Base-by-base conservation (phyloP, 2,888 invertebrate genomes). In the Trichopoda pennipes region DNA sequence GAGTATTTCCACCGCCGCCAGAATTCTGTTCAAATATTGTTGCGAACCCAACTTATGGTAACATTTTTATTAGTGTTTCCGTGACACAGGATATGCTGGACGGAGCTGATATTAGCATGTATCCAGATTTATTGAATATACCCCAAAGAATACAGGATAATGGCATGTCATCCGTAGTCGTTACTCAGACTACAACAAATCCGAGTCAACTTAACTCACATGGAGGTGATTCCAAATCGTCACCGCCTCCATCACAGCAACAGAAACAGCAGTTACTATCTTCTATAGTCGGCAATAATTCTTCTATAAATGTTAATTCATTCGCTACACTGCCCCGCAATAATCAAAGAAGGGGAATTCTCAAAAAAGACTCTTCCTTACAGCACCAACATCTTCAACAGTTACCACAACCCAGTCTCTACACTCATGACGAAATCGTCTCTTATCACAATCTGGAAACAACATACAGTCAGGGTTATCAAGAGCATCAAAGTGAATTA, bases 21-120 rank as follows among this genome's bases (percentile, higher is more conserved):
- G 94, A 94, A 88, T 94, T 94, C 87, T 93, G 91, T 85, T 91
- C 91, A 32, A 91, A 91, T 81, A 90, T 91, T 61, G 90, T 91
- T 51, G 86, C 89, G 61, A 91, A 91, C 86, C 91, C 91, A 19
- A 88, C 90, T 3, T 91, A 90, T 77, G 91, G 91, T 38, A 96
- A 96, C 89, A 96, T 96, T 87, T 96, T 96, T 92, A 96, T 96
- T 90, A 96, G 96, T 83, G 96, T 96, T 64, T 94, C 94, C 12
- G 93, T 95, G 86, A 94, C 94, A 80, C 95, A 96, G 91, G 95
- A 96, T 83, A 93, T 94, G 86, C 86, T 91, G 51, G 91, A 91
- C 76, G 92, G 93, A 42, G 92, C 93, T 84, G 93, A 93, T 87
- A 92, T 93, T 61, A 94, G 94, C 80, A 94, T 96, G 88, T 96